phyloP scores from a whole-genome alignment of 1,140 invertebrate genomes.

The Apolygus lucorum region DNA sequence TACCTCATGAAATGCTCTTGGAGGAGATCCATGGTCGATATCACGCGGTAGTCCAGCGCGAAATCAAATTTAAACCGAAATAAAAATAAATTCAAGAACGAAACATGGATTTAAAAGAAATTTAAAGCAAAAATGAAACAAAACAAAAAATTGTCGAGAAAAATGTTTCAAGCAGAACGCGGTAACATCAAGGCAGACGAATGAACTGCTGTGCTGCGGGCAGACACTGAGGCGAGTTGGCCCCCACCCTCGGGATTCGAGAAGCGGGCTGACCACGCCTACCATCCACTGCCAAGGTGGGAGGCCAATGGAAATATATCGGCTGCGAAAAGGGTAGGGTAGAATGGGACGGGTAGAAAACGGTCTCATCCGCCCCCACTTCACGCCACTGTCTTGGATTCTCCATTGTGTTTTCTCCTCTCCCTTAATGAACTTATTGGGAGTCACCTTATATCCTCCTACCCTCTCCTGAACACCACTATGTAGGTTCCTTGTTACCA shows the following conservation, averaged over 20 bases:
- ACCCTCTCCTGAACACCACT: no score
- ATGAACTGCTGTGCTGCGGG: slow-evolving; percentile 6
- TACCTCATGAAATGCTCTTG: slow-evolving; percentile 9
- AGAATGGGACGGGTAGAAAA: background rate
- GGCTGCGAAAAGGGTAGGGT: no score
- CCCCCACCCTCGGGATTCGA: background rate
- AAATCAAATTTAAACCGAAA: no score
- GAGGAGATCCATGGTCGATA: background rate
- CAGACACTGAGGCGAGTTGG: slow-evolving; percentile 1
- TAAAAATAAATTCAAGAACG: no score
- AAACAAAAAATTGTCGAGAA: background rate
- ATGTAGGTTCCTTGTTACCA: no score
- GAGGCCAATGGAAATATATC: background rate
- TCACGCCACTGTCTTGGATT: background rate
- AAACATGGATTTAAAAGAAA: no score
- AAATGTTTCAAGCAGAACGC: background rate
- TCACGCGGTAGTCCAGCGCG: no score
- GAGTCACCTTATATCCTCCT: background rate
- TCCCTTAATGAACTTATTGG: background rate
- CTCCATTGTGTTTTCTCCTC: background rate
- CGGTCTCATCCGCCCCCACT: background rate
- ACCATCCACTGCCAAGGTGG: background rate
- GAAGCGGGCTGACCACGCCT: background rate
- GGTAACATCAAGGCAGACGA: background rate
- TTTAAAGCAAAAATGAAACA: background rate